Evolutionary conservation across 1,140 invertebrate species (phyloP).

Genomic region (Hesperophylax magnus): DNA sequence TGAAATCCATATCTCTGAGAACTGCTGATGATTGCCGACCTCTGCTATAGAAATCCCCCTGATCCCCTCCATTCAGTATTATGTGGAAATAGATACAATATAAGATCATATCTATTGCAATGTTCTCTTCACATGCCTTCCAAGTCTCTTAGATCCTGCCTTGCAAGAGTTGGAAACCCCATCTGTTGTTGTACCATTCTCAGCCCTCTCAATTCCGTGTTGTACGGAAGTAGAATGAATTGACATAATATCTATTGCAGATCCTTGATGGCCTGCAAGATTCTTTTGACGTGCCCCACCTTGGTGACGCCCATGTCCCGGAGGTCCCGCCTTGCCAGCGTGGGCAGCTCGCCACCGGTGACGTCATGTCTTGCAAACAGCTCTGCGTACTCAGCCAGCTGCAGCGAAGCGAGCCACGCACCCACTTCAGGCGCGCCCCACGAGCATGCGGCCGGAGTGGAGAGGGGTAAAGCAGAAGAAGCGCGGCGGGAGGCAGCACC

Average conservation of each 20-base stretch:
- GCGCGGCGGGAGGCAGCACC: slow-evolving; percentile 36
- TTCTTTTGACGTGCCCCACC: slow-evolving; percentile 94
- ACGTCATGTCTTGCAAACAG: slow-evolving; percentile 93
- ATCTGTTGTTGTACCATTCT: too few species aligned
- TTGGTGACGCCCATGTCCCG: slow-evolving; percentile 94
- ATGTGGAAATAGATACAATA: too few species aligned
- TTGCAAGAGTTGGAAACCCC: too few species aligned
- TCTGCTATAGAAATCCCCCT: too few species aligned
- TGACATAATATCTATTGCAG: slow-evolving; percentile 68
- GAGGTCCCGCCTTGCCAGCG: slow-evolving; percentile 86
- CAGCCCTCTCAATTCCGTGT: slow-evolving; percentile 72
- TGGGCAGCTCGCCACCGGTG: slow-evolving; percentile 89
- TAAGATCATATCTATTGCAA: too few species aligned
- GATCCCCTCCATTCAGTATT: too few species aligned
- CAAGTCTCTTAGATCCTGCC: too few species aligned
- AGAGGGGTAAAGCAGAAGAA: slow-evolving; percentile 3
- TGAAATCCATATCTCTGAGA: slow-evolving; percentile 91
- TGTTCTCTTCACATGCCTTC: too few species aligned
- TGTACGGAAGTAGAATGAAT: neutral
- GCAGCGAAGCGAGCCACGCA: slow-evolving; percentile 89
- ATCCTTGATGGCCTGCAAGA: slow-evolving; percentile 93
- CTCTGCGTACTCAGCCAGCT: slow-evolving; percentile 89
- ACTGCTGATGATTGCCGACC: slow-evolving; percentile 69
- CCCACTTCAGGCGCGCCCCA: slow-evolving; percentile 84
- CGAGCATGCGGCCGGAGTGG: slow-evolving; percentile 54